phyloP scores from a whole-genome alignment of 2,888 invertebrate species.

The Graphium colonna region DNA sequence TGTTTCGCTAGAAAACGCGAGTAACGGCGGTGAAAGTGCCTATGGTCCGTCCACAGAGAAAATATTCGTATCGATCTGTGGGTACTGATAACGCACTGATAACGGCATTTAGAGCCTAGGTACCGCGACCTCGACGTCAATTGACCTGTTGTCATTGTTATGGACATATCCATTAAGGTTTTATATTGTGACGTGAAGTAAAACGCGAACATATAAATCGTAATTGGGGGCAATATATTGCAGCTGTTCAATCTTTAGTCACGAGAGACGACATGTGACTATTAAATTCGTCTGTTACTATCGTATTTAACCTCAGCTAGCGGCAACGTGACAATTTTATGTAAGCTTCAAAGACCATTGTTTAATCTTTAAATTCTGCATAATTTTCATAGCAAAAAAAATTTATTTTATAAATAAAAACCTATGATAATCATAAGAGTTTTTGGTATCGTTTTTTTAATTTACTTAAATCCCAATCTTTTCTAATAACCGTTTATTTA shows the following conservation, averaged over 20 bases:
- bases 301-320: not conserved
- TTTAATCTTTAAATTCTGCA: too few species aligned
- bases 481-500: too few species aligned
- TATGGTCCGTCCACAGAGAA: constrained; percentile 67
- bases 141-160: constrained; percentile 46
- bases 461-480: too few species aligned
- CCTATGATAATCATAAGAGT: too few species aligned
- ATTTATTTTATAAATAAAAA: too few species aligned
- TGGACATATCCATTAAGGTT: constrained; percentile 51
- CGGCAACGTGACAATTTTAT: constrained; percentile 2
- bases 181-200: constrained; percentile 41
- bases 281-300: constrained; percentile 17
- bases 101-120: constrained; percentile 23
- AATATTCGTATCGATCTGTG: constrained; percentile 73
- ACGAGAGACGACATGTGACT: constrained; percentile 31
- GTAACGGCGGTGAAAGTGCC: constrained; percentile 85
- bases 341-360: not conserved
- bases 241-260: constrained; percentile 35
- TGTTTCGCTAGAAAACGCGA: constrained; percentile 81
- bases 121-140: constrained; percentile 33
- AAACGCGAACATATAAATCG: constrained; percentile 38
- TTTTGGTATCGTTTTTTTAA: too few species aligned
- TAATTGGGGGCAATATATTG: constrained; percentile 41
- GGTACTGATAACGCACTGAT: constrained; percentile 51
- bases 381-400: too few species aligned